Evolutionary conservation across 2,113 vertebrate species (phyloP).

Genomic region (Oreochromis niloticus): DNA sequence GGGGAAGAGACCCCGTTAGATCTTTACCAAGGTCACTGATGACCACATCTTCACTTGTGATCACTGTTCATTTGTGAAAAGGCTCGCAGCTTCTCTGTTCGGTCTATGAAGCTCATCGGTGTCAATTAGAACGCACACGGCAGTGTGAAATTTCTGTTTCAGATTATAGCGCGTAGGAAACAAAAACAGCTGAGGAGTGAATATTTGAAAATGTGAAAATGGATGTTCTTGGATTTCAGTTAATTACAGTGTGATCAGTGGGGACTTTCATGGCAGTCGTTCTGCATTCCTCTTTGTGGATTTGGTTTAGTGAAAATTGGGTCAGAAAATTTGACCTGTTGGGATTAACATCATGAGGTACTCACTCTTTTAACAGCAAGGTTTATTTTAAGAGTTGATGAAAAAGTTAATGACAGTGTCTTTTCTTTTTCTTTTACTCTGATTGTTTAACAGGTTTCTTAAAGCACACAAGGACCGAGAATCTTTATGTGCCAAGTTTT

Average conservation of each 20-base stretch:
- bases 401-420: neutral
- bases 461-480: neutral
- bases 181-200: neutral
- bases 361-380: neutral
- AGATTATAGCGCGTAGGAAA: neutral
- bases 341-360: neutral
- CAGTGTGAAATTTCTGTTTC: neutral
- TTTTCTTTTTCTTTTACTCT: neutral
- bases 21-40: constrained; percentile 51
- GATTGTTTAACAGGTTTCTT: neutral
- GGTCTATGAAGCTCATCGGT: neutral
- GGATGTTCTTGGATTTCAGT: constrained; percentile 23
- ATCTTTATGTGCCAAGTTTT: neutral
- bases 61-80: neutral
- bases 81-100: neutral
- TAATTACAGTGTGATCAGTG: constrained; percentile 5
- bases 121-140: neutral
- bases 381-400: neutral
- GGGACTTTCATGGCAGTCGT: neutral
- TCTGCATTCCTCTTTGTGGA: neutral
- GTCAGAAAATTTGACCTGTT: neutral
- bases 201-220: constrained; percentile 21
- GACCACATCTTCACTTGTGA: constrained; percentile 19
- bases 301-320: neutral
- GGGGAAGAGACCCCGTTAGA: constrained; percentile 45